phyloP scores from a whole-genome alignment of 2,797 vertebrate genomes.

The Gadopsis bispinosus region DNA sequence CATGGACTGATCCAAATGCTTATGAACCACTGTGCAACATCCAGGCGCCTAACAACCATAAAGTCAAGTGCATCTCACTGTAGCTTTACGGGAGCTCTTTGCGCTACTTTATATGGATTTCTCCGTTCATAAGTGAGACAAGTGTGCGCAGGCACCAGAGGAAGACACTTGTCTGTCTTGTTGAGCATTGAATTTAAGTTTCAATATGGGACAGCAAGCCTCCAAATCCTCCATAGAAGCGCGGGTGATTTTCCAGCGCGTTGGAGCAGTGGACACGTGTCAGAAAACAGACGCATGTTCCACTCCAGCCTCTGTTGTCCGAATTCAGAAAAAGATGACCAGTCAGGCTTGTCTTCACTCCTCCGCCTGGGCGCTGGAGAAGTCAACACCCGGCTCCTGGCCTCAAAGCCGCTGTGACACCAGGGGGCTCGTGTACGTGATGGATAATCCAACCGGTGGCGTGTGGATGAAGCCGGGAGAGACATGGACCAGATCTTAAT shows the following conservation, averaged over 20 bases:
- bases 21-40: constrained; percentile 8
- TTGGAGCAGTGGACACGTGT: constrained; percentile 31
- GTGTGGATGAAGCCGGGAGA: constrained; percentile 82
- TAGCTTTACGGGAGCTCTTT: constrained; percentile 71
- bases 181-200: neutral
- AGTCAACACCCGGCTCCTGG: constrained; percentile 35
- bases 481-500: constrained; percentile 74
- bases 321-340: constrained; percentile 52
- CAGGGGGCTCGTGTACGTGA: constrained; percentile 79
- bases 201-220: constrained; percentile 80
- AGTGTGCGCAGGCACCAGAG: neutral
- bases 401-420: constrained; percentile 52
- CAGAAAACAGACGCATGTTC: constrained; percentile 47
- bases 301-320: constrained; percentile 37
- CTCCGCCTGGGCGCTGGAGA: constrained; percentile 20
- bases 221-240: constrained; percentile 73
- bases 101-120: neutral
- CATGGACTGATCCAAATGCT: constrained; percentile 43
- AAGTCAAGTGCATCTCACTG: constrained; percentile 57
- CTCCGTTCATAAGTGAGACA: constrained; percentile 46
- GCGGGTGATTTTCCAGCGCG: constrained; percentile 61
- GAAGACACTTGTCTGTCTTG: neutral
- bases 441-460: constrained; percentile 84
- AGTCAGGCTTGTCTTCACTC: constrained; percentile 6
- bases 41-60: constrained; percentile 29